Conservation (phyloP, 1,140 invertebrate species). For the Ips nitidus region DNA sequence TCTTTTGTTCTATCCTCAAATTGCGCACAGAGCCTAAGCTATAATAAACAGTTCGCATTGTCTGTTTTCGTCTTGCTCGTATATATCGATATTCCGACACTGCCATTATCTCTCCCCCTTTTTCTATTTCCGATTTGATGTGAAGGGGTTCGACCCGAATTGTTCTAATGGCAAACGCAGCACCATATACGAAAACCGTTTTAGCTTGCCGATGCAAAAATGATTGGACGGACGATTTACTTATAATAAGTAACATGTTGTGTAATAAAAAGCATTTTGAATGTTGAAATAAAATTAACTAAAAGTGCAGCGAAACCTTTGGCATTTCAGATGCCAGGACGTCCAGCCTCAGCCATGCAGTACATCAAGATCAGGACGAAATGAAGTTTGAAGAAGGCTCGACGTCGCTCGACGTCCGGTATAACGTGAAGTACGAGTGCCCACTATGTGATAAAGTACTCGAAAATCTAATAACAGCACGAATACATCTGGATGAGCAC, state of each 20-base stretch:
- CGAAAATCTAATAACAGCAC: constrained; percentile 64
- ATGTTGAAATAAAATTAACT: constrained; percentile 29
- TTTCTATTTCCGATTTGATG: constrained; percentile 18
- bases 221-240: not conserved
- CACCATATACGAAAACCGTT: not conserved
- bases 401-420: not conserved
- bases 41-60: constrained; percentile 20
- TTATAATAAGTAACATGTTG: not conserved
- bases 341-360: constrained; percentile 17
- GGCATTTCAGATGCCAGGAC: constrained; percentile 54
- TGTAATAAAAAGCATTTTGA: not conserved
- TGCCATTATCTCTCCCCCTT: constrained; percentile 24
- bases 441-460: constrained; percentile 69
- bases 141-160: constrained; percentile 14
- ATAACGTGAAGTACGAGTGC: constrained; percentile 58
- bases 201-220: not conserved
- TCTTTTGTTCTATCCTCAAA: constrained; percentile 23
- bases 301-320: constrained; percentile 45
- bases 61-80: constrained; percentile 18
- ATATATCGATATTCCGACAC: constrained; percentile 20
- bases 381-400: not conserved
- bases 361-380: constrained; percentile 21
- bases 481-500: constrained; percentile 74
- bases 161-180: constrained; percentile 13
- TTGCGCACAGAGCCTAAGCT: constrained; percentile 21